Percentiles rank a stretch among this genome's conserved stretches.
Conservation (phyloP, 2,113 vertebrate species). For the Cercocebus atys region DNA sequence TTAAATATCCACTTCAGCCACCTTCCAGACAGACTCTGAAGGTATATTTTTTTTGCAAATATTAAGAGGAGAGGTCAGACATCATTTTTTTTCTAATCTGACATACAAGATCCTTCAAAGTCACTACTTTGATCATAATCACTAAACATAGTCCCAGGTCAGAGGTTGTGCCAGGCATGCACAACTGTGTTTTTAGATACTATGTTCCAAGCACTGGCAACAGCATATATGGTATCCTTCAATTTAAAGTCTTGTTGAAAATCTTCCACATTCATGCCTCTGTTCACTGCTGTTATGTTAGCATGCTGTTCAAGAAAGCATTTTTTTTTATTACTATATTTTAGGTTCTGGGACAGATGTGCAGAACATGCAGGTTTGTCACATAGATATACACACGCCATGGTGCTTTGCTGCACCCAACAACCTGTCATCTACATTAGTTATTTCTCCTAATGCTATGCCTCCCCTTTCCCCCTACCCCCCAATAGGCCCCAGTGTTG, state of each 20-base stretch:
- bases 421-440: too few species aligned
- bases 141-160: neutral
- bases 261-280: neutral
- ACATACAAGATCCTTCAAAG: neutral
- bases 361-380: too few species aligned
- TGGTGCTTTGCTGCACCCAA: too few species aligned
- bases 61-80: neutral
- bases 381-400: too few species aligned
- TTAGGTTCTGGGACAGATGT: too few species aligned
- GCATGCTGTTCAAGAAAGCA: neutral
- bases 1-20: neutral
- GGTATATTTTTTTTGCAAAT: neutral
- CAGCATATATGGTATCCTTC: neutral
- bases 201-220: neutral
- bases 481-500: too few species aligned
- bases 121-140: neutral
- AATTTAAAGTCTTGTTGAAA: neutral
- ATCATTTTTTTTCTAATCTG: neutral
- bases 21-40: neutral
- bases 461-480: too few species aligned
- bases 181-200: neutral
- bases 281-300: neutral
- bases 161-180: neutral
- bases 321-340: too few species aligned
- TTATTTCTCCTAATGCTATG: too few species aligned